phyloP scores from a whole-genome alignment of 2,113 vertebrate species.

The Anas platyrhynchos region DNA sequence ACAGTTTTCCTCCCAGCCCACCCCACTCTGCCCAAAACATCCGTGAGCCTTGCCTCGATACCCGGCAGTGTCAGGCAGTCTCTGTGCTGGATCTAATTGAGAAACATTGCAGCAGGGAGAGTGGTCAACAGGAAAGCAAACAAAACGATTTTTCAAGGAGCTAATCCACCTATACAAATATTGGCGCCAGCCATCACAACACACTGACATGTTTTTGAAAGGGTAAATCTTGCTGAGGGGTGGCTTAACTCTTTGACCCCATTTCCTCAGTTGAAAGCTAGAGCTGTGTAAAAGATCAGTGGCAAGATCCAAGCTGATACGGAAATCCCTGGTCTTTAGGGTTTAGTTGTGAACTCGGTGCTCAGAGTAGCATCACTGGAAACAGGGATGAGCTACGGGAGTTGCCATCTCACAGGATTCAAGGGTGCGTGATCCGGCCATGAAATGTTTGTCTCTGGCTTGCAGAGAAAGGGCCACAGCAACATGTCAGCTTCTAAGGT shows the following conservation, averaged over 20 bases:
- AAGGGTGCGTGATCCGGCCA: neutral
- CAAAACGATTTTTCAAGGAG: conserved; percentile 6
- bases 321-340: neutral
- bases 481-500: neutral
- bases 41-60: neutral
- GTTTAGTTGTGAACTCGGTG: neutral
- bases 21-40: neutral
- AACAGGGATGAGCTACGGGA: neutral
- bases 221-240: conserved; percentile 54
- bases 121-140: conserved; percentile 50
- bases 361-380: neutral
- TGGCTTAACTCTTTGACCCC: conserved; percentile 67
- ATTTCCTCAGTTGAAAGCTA: conserved; percentile 40
- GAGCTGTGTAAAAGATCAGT: conserved; percentile 28
- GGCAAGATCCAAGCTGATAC: neutral
- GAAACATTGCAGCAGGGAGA: conserved; percentile 25
- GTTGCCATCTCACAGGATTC: neutral
- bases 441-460: neutral
- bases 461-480: neutral
- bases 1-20: neutral
- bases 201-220: conserved; percentile 39
- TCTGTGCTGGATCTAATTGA: conserved; percentile 13
- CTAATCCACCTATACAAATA: conserved; percentile 63
- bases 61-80: neutral
- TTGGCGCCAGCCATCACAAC: conserved; percentile 4